phyloP scores from a whole-genome alignment of 1,140 invertebrate species.

The Oreohelix idahoensis region DNA sequence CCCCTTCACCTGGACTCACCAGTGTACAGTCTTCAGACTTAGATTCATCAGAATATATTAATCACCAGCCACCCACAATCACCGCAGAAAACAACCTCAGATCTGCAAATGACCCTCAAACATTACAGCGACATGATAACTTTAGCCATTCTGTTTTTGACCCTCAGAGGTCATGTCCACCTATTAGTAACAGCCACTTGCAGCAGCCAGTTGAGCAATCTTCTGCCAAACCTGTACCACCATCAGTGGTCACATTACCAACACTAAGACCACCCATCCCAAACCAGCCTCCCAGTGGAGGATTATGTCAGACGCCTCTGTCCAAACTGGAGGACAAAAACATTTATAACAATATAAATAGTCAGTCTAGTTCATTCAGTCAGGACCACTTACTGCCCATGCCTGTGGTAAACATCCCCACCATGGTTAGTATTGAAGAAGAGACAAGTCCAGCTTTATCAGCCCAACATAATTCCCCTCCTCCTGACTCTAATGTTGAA shows the following conservation, averaged over 20 bases:
- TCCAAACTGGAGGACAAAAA: background rate
- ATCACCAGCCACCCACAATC: slow-evolving; percentile 6
- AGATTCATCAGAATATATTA: slow-evolving; percentile 4
- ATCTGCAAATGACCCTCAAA: background rate
- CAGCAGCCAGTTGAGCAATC: background rate
- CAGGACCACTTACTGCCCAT: background rate
- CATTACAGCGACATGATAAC: background rate
- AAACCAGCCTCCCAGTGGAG: slow-evolving; percentile 21
- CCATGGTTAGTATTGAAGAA: background rate
- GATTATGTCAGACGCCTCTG: background rate
- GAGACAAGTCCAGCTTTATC: background rate
- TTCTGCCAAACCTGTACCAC: background rate
- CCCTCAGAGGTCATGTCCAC: background rate
- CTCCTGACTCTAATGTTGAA: slow-evolving; percentile 10
- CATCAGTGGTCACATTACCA: background rate
- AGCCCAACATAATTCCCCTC: background rate
- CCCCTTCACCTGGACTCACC: background rate
- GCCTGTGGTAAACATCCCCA: background rate
- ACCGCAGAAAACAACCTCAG: background rate
- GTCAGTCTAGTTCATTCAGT: background rate
- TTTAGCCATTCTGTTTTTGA: background rate
- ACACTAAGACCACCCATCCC: slow-evolving; percentile 14
- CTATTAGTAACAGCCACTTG: background rate
- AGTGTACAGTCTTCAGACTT: background rate
- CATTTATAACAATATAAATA: background rate